These are phyloP conservation scores for Scrobipalpa atriplicella DNA, from an alignment of 2,888 invertebrate genomes.

Conservation along the genomic window DNA sequence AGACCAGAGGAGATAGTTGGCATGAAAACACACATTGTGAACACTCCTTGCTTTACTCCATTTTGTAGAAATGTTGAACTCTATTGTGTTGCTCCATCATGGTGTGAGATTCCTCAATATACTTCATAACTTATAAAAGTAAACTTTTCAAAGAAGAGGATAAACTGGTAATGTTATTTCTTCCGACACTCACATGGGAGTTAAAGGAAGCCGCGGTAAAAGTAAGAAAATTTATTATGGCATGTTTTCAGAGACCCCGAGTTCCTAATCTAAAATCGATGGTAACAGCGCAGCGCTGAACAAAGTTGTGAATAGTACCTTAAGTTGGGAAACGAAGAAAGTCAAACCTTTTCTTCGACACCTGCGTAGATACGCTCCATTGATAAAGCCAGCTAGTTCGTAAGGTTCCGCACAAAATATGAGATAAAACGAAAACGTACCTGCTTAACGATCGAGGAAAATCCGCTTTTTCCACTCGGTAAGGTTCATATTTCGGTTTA, in stretches of 20 bases:
- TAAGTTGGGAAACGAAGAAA: constrained; percentile 73
- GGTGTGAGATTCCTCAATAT: background rate
- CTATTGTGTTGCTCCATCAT: constrained; percentile 12
- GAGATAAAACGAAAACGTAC: constrained; percentile 59
- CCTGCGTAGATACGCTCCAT: constrained; percentile 72
- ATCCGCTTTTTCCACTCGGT: constrained; percentile 25
- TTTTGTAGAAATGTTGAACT: constrained; percentile 2
- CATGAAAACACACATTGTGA: constrained; percentile 32
- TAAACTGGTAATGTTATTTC: constrained; percentile 16
- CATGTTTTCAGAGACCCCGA: constrained; percentile 77
- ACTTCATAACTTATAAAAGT: background rate
- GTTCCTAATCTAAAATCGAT: constrained; percentile 82
- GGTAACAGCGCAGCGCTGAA: constrained; percentile 72
- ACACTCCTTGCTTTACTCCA: constrained; percentile 20
- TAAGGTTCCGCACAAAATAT: constrained; percentile 52
- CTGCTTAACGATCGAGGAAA: constrained; percentile 30
- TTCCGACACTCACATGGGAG: constrained; percentile 20
- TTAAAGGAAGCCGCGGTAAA: constrained; percentile 34
- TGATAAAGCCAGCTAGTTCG: constrained; percentile 63
- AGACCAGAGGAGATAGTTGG: constrained; percentile 34
- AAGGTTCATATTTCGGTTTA: constrained; percentile 14
- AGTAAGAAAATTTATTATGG: constrained; percentile 70
- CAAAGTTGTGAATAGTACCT: constrained; percentile 77
- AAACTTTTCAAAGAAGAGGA: background rate
- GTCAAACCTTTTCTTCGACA: constrained; percentile 68